These are phyloP conservation scores for Chiloscyllium plagiosum DNA, from an alignment of 2,113 vertebrate species.

Conservation along the genomic window DNA sequence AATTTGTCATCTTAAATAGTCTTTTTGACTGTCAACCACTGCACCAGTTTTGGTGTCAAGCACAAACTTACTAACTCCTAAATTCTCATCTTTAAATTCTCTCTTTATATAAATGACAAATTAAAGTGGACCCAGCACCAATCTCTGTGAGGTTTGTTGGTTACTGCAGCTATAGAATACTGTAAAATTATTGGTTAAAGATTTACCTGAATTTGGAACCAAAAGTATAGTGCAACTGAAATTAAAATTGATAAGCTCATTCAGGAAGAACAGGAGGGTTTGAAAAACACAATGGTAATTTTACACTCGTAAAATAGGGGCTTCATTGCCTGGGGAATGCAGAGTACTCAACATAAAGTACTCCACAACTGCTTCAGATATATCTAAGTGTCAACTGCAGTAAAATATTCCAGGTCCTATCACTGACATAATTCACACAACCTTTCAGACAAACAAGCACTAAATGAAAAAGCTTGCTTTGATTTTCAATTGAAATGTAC, in stretches of 20 bases:
- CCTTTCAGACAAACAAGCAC: background rate
- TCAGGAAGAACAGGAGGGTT: background rate
- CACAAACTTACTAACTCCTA: too few species aligned
- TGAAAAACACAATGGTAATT: background rate
- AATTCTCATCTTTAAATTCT: too few species aligned
- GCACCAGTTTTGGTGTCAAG: too few species aligned
- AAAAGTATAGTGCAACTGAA: background rate
- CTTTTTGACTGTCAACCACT: too few species aligned
- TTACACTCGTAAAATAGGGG: background rate
- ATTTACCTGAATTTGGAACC: background rate
- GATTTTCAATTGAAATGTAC: background rate
- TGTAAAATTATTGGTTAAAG: background rate
- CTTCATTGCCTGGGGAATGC: background rate
- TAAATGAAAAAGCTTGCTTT: background rate
- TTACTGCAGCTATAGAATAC: background rate
- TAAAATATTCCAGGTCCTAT: background rate
- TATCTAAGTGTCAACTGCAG: background rate
- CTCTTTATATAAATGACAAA: too few species aligned
- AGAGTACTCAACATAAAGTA: background rate
- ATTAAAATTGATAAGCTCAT: background rate
- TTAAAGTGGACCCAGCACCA: too few species aligned
- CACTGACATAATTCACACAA: background rate
- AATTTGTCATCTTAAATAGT: too few species aligned
- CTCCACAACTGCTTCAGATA: background rate
- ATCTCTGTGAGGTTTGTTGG: background rate